Conservation (phyloP, 2,888 invertebrate genomes). For the Drosophila engyochracea region DNA sequence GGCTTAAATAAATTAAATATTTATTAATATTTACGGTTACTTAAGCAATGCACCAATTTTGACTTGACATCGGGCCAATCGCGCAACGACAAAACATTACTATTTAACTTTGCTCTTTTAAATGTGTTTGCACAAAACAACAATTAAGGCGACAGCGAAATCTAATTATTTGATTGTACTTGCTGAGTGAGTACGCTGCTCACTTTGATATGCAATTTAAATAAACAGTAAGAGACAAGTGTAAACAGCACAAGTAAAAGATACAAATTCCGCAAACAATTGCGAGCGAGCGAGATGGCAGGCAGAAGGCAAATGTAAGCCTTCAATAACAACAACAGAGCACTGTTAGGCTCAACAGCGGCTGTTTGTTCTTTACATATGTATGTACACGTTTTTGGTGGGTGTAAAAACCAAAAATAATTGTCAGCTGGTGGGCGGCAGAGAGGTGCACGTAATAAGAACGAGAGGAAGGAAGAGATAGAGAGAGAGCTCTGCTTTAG, state of each 20-base stretch:
- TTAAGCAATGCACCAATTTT: constrained; percentile 15
- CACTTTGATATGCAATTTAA: constrained; percentile 26
- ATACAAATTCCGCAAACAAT: constrained; percentile 11
- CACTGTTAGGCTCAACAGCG: constrained; percentile 41
- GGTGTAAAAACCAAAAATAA: constrained; percentile 60
- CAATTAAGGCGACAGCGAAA: constrained; percentile 29
- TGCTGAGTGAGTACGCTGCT: constrained; percentile 9
- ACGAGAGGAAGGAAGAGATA: constrained; percentile 9
- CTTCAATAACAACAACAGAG: constrained; percentile 35
- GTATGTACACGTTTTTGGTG: constrained; percentile 18
- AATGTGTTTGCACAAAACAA: constrained; percentile 13
- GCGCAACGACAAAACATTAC: constrained; percentile 3
- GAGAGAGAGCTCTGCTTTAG: constrained; percentile 26
- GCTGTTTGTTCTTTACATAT: constrained; percentile 18
- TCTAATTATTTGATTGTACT: constrained; percentile 33
- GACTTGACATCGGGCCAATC: constrained; percentile 45
- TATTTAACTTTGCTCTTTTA: constrained; percentile 1
- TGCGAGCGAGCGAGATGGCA: constrained; percentile 28
- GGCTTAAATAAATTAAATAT: not conserved
- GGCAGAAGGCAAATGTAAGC: constrained; percentile 18
- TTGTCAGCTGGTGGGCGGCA: constrained; percentile 42
- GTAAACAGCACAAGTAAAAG: constrained; percentile 39
- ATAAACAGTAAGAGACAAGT: constrained; percentile 38
- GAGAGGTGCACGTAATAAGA: constrained; percentile 16
- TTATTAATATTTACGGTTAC: constrained; percentile 15